These are phyloP conservation scores for Tragelaphus oryx DNA, from an alignment of 2,797 vertebrate species.

Conservation along the genomic window DNA sequence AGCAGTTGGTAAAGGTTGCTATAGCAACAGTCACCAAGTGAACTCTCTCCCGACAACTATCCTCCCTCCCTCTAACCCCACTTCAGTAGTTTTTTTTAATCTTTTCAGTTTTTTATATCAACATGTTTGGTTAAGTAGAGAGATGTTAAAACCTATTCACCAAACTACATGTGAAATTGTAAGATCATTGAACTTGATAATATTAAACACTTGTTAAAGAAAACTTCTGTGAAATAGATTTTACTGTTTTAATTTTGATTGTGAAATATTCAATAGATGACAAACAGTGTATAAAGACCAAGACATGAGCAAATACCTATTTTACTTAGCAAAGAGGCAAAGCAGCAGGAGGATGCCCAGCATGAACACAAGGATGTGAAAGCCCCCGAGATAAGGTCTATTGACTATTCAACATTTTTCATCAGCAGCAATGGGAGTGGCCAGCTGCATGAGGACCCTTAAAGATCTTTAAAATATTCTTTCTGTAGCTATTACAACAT, in stretches of 20 bases:
- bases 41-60: constrained; percentile 64
- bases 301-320: not conserved
- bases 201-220: not conserved
- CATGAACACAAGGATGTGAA: not conserved
- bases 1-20: constrained; percentile 72
- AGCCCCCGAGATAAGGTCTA: no score
- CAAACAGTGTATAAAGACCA: not conserved
- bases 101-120: constrained; percentile 48
- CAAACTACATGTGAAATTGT: constrained; percentile 16
- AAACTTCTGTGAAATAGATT: not conserved
- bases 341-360: not conserved
- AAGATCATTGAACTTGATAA: not conserved
- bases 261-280: not conserved
- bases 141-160: constrained; percentile 52
- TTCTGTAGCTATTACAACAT: not conserved
- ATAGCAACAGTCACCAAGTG: constrained; percentile 80
- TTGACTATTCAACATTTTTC: not conserved
- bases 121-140: constrained; percentile 35
- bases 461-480: not conserved
- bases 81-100: not conserved
- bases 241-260: constrained; percentile 38
- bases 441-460: not conserved
- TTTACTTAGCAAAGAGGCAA: not conserved
- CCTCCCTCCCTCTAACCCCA: constrained; percentile 22
- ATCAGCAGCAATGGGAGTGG: not conserved